phyloP scores from a whole-genome alignment of 2,113 vertebrate species.

The Spea bombifrons region DNA sequence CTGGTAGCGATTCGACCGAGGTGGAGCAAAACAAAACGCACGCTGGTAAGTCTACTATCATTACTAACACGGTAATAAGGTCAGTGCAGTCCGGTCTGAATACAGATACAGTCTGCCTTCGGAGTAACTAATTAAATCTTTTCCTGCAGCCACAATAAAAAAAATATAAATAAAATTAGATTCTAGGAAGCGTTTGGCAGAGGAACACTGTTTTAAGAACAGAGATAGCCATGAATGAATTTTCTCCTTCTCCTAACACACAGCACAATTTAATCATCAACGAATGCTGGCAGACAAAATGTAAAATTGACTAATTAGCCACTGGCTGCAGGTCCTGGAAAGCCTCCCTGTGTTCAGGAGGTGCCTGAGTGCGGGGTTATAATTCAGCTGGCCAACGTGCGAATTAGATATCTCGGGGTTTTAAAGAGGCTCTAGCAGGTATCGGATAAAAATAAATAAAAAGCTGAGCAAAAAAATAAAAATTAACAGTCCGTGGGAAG shows the following conservation, averaged over 20 bases:
- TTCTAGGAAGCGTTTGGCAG: conserved; percentile 58
- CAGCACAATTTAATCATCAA: conserved; percentile 48
- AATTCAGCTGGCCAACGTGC: too few relatives aligned
- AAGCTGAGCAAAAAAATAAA: too few relatives aligned
- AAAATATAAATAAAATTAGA: conserved; percentile 47
- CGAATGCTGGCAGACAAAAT: conserved; percentile 51
- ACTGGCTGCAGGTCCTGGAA: conserved; percentile 45
- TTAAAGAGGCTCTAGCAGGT: too few relatives aligned
- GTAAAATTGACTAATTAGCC: conserved; percentile 39
- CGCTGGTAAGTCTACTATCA: background rate
- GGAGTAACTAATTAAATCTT: conserved; percentile 60
- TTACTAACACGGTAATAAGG: background rate
- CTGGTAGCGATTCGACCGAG: background rate
- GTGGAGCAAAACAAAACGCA: background rate
- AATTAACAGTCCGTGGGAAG: too few relatives aligned
- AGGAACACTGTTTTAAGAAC: conserved; percentile 48
- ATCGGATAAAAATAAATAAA: too few relatives aligned
- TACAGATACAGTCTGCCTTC: conserved; percentile 29
- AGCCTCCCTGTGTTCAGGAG: conserved; percentile 31
- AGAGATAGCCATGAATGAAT: conserved; percentile 45
- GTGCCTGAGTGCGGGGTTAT: conserved; percentile 12
- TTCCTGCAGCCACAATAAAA: conserved; percentile 57
- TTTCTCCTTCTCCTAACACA: conserved; percentile 49
- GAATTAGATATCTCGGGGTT: too few relatives aligned
- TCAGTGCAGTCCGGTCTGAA: background rate